Evolutionary conservation across 2,888 invertebrate genomes (phyloP).

Genomic region (Helobdella robusta): DNA sequence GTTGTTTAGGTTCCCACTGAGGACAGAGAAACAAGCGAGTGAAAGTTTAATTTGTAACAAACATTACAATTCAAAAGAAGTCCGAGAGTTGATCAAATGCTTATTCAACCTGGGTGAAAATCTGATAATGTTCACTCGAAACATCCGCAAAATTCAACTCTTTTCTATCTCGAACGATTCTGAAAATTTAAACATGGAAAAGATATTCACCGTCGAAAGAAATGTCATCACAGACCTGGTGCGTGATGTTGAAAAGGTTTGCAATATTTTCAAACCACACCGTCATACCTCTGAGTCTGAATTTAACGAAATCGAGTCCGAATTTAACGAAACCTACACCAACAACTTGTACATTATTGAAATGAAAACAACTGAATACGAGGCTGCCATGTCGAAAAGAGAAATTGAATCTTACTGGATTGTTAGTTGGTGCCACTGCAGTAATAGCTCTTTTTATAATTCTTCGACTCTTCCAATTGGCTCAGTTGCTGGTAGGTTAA

Average conservation of each 20-base stretch:
- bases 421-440: slow-evolving; percentile 11
- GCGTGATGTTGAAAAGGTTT: no score
- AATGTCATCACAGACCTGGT: no score
- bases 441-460: not conserved
- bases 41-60: slow-evolving; percentile 37
- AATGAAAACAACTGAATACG: no score
- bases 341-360: no score
- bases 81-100: slow-evolving; percentile 37
- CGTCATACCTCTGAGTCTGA: no score
- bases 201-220: slow-evolving; percentile 6
- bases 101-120: slow-evolving; percentile 36
- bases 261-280: no score
- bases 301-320: no score
- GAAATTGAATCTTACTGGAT: not conserved
- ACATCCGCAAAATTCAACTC: slow-evolving; percentile 37
- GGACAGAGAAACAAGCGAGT: slow-evolving; percentile 32
- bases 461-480: slow-evolving; percentile 12
- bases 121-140: slow-evolving; percentile 42
- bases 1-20: slow-evolving; percentile 36
- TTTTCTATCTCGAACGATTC: slow-evolving; percentile 34
- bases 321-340: no score
- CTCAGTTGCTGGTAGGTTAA: slow-evolving; percentile 20
- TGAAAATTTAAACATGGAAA: not conserved
- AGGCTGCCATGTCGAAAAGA: no score
- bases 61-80: slow-evolving; percentile 37